Evolutionary conservation across 2,113 vertebrate genomes (phyloP), one percentile per base, ranked within the genome.

Genomic region (Zingel zingel): DNA sequence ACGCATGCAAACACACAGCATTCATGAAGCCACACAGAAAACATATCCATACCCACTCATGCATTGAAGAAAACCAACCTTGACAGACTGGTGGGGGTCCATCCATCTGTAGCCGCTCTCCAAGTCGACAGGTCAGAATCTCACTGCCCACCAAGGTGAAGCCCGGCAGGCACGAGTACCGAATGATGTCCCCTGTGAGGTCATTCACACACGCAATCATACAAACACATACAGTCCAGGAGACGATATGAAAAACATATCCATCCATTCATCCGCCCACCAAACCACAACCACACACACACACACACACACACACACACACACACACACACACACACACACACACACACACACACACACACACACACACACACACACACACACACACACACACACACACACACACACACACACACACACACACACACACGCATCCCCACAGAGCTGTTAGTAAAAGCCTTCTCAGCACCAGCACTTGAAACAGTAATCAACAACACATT

Each of bases 21-120:
- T 45, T 57, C 19, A 69, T 36, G 43, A 70, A 62, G 19, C 3
- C 9, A 25, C 10, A 45, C 59, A 64, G 16, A 74, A 45, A 54
- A 76, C 10, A 72, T n/a, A 43, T 0, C 3, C 21, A 74, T 19
- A 74, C 39, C 39, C 15, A 82, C 19, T 65, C 14, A 36, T 5
- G 79, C 33, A 58, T 0, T 79, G 77, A 79, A 79, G 58, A 27
- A 77, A 88, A 78, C 88, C 69, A 89, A 99, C 98, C 98, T 97
- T 99, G 97, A 89, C 98, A 99, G 66, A 96, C 88, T 61, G 98
- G 98, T 73, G 98, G 96, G 58, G 96, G 93, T 86, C 96, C 97
- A 88, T 99, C 98, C 98, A 99, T 99, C 91, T 99, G 98, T 18
- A 99, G 96, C 50, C 98, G 91, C 88, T 98, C 97, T 75, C 97